Evolutionary conservation across 37 sponge, comb jelly and placozoan genomes (phyloP), one percentile per base, ranked within the genome.

Genomic region (Geodia barretti): DNA sequence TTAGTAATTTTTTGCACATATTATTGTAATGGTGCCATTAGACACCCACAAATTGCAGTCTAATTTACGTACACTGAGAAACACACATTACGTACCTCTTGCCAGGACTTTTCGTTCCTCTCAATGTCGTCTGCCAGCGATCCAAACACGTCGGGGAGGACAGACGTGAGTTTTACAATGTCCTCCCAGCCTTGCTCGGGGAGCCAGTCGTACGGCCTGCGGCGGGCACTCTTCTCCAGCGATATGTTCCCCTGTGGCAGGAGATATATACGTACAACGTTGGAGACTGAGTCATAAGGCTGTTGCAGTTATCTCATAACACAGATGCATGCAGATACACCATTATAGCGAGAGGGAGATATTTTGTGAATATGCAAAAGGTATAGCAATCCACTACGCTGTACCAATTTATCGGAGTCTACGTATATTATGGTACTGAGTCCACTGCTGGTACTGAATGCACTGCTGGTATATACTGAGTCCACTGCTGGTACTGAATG

Each of bases 141-240:
- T 21, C 97, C 97, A 90, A 94, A 97, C 80, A 80, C 80, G 14
- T 92, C 89, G 9, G 88, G 78, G 25, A 76, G 79, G 1, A 92
- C 73, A 74, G 88, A 75, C 31, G 60, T 83, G 54, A 98, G 90
- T 60, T 90, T 89, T 38, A 93, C 84, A 64, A 96, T 54, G 82
- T 98, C 99, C 76, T 98, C 99, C 99, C 99, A 98, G 17, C 99
- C 97, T 72, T 98, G 99, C 37, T 98, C 99, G 21, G 99, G 99
- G 4, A 98, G 64, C 99, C 99, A 98, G 69, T 92, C 84, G 88
- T 80, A 86, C 9, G 98, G 97, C 89, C 90, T 94, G 34, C 74
- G 64, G 24, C 93, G 77, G 1, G 90, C 34, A 79, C 84, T 96
- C 85, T 98, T 98, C 85, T 98, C 99, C 37, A 98, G 86, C 2